Conservation (phyloP, 2,797 vertebrate species). For the Leuciscus waleckii region DNA sequence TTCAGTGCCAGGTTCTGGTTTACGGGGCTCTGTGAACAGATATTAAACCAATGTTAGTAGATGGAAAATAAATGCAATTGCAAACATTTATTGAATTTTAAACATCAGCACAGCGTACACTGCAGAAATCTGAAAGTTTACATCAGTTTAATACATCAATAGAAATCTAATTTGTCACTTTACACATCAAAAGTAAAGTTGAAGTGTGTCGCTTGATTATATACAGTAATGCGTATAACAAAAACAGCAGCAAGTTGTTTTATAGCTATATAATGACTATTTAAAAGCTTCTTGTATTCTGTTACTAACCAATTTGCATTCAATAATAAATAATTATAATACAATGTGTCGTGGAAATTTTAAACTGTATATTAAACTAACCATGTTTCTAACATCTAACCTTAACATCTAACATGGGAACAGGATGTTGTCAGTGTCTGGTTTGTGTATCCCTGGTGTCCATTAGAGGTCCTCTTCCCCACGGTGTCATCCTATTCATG, state of each 20-base stretch:
- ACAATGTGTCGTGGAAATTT: too few relatives aligned
- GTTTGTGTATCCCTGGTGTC: too few relatives aligned
- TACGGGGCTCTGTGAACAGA: neutral
- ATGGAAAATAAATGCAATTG: neutral
- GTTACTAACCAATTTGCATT: neutral
- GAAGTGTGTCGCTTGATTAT: neutral
- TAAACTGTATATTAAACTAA: too few relatives aligned
- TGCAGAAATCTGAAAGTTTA: neutral
- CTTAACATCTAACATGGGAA: too few relatives aligned
- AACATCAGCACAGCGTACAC: neutral
- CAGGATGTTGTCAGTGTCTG: too few relatives aligned
- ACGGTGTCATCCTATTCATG: too few relatives aligned
- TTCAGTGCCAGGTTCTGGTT: fast-evolving
- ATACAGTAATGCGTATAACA: too few relatives aligned
- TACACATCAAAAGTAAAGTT: neutral
- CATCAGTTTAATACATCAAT: neutral
- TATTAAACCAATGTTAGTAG: neutral
- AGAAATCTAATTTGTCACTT: neutral
- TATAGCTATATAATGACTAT: neutral
- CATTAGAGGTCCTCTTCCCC: too few relatives aligned
- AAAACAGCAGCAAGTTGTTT: neutral
- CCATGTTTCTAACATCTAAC: too few relatives aligned
- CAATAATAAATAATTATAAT: neutral
- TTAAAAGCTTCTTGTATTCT: neutral
- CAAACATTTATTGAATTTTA: neutral